phyloP scores from a whole-genome alignment of 1,140 invertebrate species.

The Drosophila dunni region DNA sequence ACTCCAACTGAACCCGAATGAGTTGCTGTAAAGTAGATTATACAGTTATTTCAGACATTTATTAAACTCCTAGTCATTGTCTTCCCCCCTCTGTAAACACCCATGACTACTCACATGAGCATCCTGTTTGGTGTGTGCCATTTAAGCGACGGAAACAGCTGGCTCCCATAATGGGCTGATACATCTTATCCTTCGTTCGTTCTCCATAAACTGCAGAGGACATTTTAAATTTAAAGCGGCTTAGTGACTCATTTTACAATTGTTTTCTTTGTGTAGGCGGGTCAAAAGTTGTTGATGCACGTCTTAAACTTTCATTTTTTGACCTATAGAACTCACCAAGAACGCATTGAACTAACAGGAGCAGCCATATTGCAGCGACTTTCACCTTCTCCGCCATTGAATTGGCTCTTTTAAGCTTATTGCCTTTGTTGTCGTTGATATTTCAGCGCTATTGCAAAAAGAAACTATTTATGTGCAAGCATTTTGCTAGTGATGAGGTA shows the following conservation, averaged over 20 bases:
- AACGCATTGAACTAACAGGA: constrained; percentile 47
- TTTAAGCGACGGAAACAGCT: constrained; percentile 95
- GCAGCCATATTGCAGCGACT: constrained; percentile 59
- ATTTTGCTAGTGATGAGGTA: background rate
- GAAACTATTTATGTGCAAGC: constrained; percentile 3
- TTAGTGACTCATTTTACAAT: constrained; percentile 53
- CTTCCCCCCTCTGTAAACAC: background rate
- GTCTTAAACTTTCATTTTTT: background rate
- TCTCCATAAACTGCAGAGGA: constrained; percentile 78
- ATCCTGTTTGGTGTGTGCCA: constrained; percentile 96
- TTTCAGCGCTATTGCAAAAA: constrained; percentile 2
- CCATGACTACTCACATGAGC: constrained; percentile 89
- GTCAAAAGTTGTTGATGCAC: background rate
- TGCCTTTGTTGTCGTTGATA: constrained; percentile 8
- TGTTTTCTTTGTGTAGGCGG: background rate
- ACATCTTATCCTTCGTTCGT: constrained; percentile 92
- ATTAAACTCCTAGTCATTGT: background rate
- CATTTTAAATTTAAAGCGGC: constrained; percentile 24
- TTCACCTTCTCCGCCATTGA: constrained; percentile 54
- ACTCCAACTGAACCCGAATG: constrained; percentile 93
- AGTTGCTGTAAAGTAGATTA: constrained; percentile 85
- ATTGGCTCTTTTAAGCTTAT: constrained; percentile 5
- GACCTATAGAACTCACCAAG: constrained; percentile 36
- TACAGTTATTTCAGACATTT: background rate
- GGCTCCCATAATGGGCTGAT: constrained; percentile 89